Conservation (phyloP, 2,797 vertebrate species). For the Clarias laeviceps region DNA sequence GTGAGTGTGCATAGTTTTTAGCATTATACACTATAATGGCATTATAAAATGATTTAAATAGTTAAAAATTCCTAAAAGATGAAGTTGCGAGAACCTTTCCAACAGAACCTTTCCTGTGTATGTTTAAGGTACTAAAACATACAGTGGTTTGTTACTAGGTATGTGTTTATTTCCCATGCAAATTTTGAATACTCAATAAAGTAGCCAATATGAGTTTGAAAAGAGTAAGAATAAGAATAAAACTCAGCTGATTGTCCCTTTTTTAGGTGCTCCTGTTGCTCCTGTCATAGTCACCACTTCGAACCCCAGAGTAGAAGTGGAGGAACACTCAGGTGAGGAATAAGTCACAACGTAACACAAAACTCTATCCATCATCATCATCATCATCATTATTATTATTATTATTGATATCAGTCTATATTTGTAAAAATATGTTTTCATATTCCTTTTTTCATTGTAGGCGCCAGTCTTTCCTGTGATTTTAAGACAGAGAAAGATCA, state of each 20-base stretch:
- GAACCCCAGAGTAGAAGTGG: conserved; percentile 37
- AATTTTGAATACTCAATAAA: not conserved
- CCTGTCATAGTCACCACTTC: conserved; percentile 69
- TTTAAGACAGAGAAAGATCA: conserved; percentile 77
- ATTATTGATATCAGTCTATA: not conserved
- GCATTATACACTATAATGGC: no score
- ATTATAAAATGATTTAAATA: no score
- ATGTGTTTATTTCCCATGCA: not conserved
- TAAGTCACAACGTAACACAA: not conserved
- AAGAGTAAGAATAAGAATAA: not conserved
- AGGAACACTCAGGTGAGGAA: conserved; percentile 36
- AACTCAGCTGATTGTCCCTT: not conserved
- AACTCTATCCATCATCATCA: no score
- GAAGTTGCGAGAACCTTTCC: no score
- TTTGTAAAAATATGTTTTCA: not conserved
- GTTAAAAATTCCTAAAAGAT: no score
- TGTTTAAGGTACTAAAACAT: not conserved
- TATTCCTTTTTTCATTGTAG: conserved; percentile 64
- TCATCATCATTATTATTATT: not conserved
- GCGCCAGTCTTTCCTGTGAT: conserved; percentile 84
- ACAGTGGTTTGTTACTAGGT: not conserved
- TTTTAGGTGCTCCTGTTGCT: conserved; percentile 32
- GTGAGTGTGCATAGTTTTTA: no score
- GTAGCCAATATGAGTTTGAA: not conserved
- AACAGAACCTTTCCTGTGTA: not conserved